These are phyloP conservation scores for Aleiodes alternator DNA, from an alignment of 2,888 invertebrate genomes.

Conservation along the genomic window DNA sequence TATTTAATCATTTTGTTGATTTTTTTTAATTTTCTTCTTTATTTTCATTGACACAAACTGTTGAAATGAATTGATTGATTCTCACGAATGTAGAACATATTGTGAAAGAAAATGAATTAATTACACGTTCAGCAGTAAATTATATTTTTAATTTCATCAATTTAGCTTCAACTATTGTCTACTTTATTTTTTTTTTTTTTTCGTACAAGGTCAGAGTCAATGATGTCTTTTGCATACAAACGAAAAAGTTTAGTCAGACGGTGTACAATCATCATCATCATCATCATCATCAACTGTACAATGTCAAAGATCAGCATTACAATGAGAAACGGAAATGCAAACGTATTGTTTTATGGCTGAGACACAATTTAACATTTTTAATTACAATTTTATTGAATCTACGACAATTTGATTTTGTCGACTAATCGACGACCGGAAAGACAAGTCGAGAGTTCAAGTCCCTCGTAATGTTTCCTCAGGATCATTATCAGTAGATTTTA, in stretches of 20 bases:
- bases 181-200: constrained; percentile 53
- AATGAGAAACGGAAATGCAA: constrained; percentile 50
- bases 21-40: constrained; percentile 15
- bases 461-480: constrained; percentile 4
- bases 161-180: constrained; percentile 12
- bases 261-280: constrained; percentile 44
- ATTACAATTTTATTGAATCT: constrained; percentile 53
- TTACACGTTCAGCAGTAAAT: too few relatives aligned
- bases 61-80: background rate
- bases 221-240: constrained; percentile 57
- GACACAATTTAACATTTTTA: constrained; percentile 52
- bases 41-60: background rate
- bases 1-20: background rate
- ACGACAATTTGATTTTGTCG: constrained; percentile 36
- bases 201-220: constrained; percentile 59
- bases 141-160: too few relatives aligned
- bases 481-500: constrained; percentile 24
- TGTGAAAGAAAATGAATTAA: background rate
- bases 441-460: constrained; percentile 38
- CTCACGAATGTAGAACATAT: background rate
- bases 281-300: background rate
- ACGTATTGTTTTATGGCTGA: constrained; percentile 35
- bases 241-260: constrained; percentile 43
- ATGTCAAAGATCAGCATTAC: constrained; percentile 56
- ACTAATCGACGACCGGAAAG: constrained; percentile 45